Conservation (phyloP, 2,113 vertebrate genomes). For the Copsychus sechellarum region DNA sequence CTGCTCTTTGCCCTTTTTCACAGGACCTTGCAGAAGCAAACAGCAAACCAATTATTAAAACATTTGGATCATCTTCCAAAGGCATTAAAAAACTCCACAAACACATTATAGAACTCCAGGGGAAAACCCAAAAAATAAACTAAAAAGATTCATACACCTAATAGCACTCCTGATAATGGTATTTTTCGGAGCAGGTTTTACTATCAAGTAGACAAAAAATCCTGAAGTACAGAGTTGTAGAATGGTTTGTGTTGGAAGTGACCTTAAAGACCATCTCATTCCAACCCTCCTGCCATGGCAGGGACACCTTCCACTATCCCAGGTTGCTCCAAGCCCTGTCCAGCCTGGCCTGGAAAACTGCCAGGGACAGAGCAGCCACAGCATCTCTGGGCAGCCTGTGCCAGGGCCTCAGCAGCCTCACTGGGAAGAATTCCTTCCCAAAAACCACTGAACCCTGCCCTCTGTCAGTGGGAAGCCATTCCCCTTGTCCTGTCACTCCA, state of each 20-base stretch:
- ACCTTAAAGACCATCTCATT: background rate
- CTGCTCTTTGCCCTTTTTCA: conserved; percentile 89
- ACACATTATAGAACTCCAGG: rapidly evolving
- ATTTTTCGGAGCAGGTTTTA: background rate
- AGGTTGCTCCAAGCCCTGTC: background rate
- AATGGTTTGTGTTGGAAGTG: background rate
- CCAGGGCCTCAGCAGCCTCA: background rate
- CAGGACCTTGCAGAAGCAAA: conserved; percentile 78
- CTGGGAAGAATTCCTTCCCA: background rate
- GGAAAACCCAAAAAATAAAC: background rate
- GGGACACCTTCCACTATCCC: background rate
- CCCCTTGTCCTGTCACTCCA: background rate
- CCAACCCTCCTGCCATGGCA: background rate
- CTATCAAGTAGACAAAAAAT: background rate
- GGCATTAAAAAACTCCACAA: background rate
- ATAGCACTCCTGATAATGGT: background rate
- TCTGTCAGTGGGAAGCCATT: background rate
- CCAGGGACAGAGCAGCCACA: background rate
- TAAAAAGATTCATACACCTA: background rate
- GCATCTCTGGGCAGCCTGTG: background rate
- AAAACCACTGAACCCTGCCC: background rate
- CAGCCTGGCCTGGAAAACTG: rapidly evolving
- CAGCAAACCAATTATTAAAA: conserved; percentile 13
- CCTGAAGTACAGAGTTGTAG: background rate
- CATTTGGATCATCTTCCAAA: background rate